These are phyloP conservation scores for Melanotaenia duboulayi DNA, from an alignment of 2,113 vertebrate species.

Conservation along the genomic window DNA sequence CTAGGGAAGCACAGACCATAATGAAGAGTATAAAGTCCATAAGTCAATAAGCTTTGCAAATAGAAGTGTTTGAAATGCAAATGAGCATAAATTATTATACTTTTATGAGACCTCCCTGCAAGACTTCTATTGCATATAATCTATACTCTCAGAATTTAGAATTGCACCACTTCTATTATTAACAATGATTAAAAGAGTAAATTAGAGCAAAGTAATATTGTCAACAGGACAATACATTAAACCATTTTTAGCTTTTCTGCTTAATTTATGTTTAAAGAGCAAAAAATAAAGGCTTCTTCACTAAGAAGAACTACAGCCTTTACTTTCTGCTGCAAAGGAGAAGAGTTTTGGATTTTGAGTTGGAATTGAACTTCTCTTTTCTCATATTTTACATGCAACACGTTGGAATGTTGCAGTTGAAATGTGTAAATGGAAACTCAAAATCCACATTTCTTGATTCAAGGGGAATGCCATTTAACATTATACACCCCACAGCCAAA, in stretches of 20 bases:
- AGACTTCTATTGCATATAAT: conserved; percentile 21
- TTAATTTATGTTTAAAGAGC: too few relatives aligned
- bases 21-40: conserved; percentile 24
- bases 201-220: background rate
- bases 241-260: too few relatives aligned
- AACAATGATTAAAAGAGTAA: background rate
- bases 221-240: too few relatives aligned
- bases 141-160: background rate
- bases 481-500: too few relatives aligned
- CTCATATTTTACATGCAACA: too few relatives aligned
- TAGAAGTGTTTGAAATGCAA: conserved; percentile 61
- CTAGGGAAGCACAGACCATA: conserved; percentile 7
- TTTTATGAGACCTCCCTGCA: conserved; percentile 23
- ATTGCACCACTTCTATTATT: background rate
- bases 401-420: too few relatives aligned
- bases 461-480: too few relatives aligned
- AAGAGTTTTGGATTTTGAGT: background rate
- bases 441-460: too few relatives aligned
- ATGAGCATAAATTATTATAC: conserved; percentile 56
- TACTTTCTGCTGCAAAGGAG: background rate
- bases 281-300: too few relatives aligned
- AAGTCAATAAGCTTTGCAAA: conserved; percentile 26
- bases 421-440: too few relatives aligned
- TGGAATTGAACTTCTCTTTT: too few relatives aligned
- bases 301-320: too few relatives aligned